Evolutionary conservation across 2,888 invertebrate genomes (phyloP), one percentile per base, ranked within the genome.

Genomic region (Autographa pulchrina): DNA sequence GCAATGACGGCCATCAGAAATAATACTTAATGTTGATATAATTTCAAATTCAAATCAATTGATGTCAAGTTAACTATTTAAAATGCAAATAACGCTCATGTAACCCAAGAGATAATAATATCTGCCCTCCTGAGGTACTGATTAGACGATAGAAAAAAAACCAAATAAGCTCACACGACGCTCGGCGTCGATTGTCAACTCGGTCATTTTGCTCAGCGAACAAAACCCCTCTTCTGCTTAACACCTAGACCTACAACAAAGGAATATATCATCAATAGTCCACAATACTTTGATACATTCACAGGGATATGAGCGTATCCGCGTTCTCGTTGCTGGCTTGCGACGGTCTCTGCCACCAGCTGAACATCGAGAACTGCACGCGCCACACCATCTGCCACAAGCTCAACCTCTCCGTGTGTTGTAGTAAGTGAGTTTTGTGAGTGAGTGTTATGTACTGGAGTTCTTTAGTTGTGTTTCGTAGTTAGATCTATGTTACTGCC

Each of bases 341-440:
- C 83, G 92, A 94, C 68, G 90, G 90, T 0, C 86, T 95, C 61
- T 95, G 95, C 84, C 70, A 83, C 7, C 92, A 92, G 83, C 87
- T 90, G 54, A 87, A 86, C 78, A 86, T 92, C 54, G 81, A 81
- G 9, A 93, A 95, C 86, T 95, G 95, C 78, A 92, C 95, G 73
- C 90, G 93, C 0, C 81, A 87, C 74, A 92, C 92, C n/a, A 86
- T 95, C 65, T 95, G 95, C 84, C 60, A 85, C 9, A 78, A 89
- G n/a, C 89, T 94, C 74, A 92, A 93, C 83, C 88, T 94, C 85
- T 78, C 88, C 78, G 90, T 94, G 84, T 95, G 95, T 90, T 95
- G 95, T 93, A 94, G 95, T 95, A 93, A 93, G 95, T 94, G 92
- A 93, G 92, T 92, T 86, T 90, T 89, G 74, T 85, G 84, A 75